A percentile compares a stretch with the other conserved stretches of the same genome.
Evolutionary conservation across 2,888 invertebrate species (phyloP).

Genomic region (Craniophora ligustri): DNA sequence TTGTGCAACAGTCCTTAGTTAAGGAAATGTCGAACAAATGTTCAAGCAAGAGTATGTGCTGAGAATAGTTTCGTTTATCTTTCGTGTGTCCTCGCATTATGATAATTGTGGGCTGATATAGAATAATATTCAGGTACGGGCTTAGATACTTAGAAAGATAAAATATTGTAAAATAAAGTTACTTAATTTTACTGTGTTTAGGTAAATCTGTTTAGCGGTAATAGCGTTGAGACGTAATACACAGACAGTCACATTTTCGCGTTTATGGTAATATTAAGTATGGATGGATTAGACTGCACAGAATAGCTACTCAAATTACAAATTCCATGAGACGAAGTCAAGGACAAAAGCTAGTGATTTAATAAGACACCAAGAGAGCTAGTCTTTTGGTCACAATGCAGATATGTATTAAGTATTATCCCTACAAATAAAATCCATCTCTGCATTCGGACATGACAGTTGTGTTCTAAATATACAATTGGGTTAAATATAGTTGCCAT

Average conservation of each 20-base stretch:
- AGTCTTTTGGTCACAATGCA: no score
- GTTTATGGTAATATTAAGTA: no score
- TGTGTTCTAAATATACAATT: conserved; percentile 37
- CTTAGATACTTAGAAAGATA: not conserved
- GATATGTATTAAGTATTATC: no score
- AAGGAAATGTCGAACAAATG: conserved; percentile 50
- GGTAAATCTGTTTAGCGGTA: no score
- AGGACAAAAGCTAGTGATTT: no score
- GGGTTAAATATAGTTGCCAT: conserved; percentile 44
- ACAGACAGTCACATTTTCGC: no score
- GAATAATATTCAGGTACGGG: conserved; percentile 20
- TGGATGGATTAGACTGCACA: no score
- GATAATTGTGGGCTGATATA: conserved; percentile 41
- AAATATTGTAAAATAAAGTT: not conserved
- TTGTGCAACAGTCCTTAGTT: conserved; percentile 27
- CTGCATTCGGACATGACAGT: conserved; percentile 31
- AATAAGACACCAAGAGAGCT: no score
- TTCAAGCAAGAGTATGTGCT: conserved; percentile 38
- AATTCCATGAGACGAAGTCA: no score
- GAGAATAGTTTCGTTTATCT: conserved; percentile 51
- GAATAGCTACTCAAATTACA: no score
- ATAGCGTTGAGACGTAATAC: no score
- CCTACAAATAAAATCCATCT: conserved; percentile 11
- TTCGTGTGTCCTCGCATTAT: conserved; percentile 43
- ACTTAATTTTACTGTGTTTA: no score